Percentiles rank a stretch among this genome's conserved stretches.
These are phyloP conservation scores for Hoplodrina ambigua DNA, from an alignment of 2,888 invertebrate genomes.

Conservation along the genomic window DNA sequence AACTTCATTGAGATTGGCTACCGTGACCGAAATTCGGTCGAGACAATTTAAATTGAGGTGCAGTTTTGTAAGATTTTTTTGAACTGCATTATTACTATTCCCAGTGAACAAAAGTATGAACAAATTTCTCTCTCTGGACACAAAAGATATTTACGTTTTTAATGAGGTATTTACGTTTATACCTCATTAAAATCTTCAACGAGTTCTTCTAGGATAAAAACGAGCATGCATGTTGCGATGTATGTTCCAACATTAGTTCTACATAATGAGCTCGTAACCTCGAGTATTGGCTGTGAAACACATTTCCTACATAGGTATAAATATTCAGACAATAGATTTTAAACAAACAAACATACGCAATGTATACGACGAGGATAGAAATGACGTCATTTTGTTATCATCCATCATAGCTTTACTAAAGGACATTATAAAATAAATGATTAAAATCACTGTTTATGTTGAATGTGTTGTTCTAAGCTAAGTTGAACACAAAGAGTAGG, in stretches of 20 bases:
- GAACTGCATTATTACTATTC: background rate
- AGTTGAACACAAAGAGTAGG: background rate
- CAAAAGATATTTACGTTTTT: too few species aligned
- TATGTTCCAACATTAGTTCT: conserved; percentile 16
- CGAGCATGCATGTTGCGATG: background rate
- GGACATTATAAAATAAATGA: background rate
- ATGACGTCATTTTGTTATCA: conserved; percentile 50
- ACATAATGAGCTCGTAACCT: conserved; percentile 19
- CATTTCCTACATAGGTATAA: conserved; percentile 31
- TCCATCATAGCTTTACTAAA: conserved; percentile 26
- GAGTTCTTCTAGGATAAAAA: conserved; percentile 1
- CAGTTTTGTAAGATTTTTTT: too few species aligned
- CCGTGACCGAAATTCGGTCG: too few species aligned
- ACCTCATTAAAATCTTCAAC: background rate
- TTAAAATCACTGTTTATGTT: background rate
- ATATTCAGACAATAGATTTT: conserved; percentile 48
- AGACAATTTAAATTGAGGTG: too few species aligned
- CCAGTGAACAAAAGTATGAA: background rate
- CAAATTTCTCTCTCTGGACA: background rate
- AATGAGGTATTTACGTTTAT: too few species aligned
- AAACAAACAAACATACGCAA: conserved; percentile 39
- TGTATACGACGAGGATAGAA: conserved; percentile 22
- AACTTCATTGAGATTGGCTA: too few species aligned
- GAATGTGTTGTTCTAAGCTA: background rate
- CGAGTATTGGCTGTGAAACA: conserved; percentile 20